Evolutionary conservation across 2,888 invertebrate genomes (phyloP), one percentile per base, ranked within the genome.

Genomic region (Epiblema foenella): DNA sequence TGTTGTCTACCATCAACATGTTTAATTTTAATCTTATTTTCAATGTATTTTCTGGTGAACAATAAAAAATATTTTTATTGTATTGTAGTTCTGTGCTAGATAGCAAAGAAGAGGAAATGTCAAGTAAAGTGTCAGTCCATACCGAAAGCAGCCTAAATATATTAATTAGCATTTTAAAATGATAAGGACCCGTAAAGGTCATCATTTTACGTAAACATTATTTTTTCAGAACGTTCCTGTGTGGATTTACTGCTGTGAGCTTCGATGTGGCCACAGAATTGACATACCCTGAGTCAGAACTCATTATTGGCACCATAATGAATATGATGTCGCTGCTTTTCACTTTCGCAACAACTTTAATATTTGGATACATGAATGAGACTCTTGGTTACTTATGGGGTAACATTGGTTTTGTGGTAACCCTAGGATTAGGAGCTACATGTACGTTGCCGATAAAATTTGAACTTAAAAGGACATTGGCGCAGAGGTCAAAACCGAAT

Each of bases 241-340:
- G 96, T 11, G 96, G 96, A 10, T 96, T 96, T 82, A 86, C 96
- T 52, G 95, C 96, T 0, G 93, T 97, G 20, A 96, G 96, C 0
- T 96, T 96, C 85, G 96, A 97, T 81, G 95, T 96, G 79, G 96
- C 96, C 29, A 95, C 96, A 17, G 96, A 97, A 85, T 89, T 96
- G 67, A 96, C 96, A 0, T 96, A 95, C 83, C 96, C 96, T 0
- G 95, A 95, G 78, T 94, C 96, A 0, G 96, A 97, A 85, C 95
- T 95, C 4, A 95, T 95, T 0, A 94, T 96, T 0, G 95, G 95
- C 3, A 96, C 96, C 0, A 87, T 97, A 24, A 77, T 85, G 54
- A 85, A 84, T 73, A 85, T 86, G 75, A 62, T 83, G 54, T 88
- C 86, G 42, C 83, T 77, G 15, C 69, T 76, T 15, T 77, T 77